These are phyloP conservation scores for Pachyramphus minor DNA, from an alignment of 2,113 vertebrate species.

Conservation along the genomic window DNA sequence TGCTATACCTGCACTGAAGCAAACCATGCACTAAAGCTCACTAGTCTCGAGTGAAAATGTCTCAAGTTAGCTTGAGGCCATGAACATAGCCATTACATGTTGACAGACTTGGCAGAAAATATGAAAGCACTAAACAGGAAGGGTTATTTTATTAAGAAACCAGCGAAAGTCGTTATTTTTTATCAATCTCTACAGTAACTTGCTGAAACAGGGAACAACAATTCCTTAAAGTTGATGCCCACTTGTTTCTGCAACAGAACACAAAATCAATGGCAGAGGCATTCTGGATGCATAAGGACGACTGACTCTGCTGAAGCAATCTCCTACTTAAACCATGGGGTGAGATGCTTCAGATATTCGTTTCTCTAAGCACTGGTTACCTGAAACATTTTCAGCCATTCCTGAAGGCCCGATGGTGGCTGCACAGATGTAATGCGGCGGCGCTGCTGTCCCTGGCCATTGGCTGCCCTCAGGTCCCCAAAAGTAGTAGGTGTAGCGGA, in stretches of 20 bases:
- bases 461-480: constrained; percentile 94
- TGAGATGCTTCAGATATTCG: background rate
- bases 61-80: background rate
- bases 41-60: background rate
- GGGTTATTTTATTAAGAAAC: background rate
- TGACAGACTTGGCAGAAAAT: background rate
- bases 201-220: background rate
- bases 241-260: background rate
- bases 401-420: constrained; percentile 94
- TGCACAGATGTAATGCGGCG: constrained; percentile 95
- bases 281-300: background rate
- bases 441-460: constrained; percentile 94
- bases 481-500: constrained; percentile 97
- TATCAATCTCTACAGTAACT: background rate
- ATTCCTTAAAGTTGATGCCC: background rate
- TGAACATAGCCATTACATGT: background rate
- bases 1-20: background rate
- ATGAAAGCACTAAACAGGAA: background rate
- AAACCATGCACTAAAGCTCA: background rate
- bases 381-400: constrained; percentile 99
- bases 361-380: constrained; percentile 65
- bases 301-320: background rate
- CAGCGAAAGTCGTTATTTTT: background rate
- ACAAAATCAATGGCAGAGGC: background rate
- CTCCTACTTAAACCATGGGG: background rate